Base-by-base conservation (phyloP, 2,888 invertebrate genomes). In the Philereme transversata region DNA sequence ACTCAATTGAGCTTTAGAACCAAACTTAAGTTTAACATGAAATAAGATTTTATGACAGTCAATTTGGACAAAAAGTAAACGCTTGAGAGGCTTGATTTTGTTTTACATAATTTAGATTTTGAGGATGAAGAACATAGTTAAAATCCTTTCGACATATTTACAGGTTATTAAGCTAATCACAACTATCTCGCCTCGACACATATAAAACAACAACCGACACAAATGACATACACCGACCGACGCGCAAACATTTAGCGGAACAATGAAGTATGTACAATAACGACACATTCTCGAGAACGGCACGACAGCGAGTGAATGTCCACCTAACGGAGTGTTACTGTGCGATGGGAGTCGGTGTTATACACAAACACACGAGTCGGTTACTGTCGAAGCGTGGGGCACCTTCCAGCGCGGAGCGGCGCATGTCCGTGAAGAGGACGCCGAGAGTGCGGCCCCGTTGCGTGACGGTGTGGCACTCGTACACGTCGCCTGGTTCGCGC, bases 391-490 rank as follows among this genome's bases (percentile, higher is more conserved):
- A 57, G 56, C 49, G 45, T 6, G 40, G 9, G 50, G 49, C 53
- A 87, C 85, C 86, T 87, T 64, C 60, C 35, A 60, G 33, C 10
- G 55, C 10, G 9, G 59, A 48, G 35, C 43, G 50, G 38, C 57
- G 85, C 59, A 90, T 74, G 62, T 82, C 85, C 44, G 87, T 84
- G 48, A 84, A 84, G 56, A 90, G 74, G 44, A 90, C 81, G 62
- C 90, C 90, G 54, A 88, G 79, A 43, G 83, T 85, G 54, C 80
- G 79, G 64, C 88, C 88, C 51, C 68, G 80, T 59, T 81, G 75
- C 5, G 87, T 86, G 56, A 90, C 72, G 4, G 90, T 86, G 67
- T 83, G 87, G 69, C 90, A 90, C 70, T 90, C 89, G 62, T 80
- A 86, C 60, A 81, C 76, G 54, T 82, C 79, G 51, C 79, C 83